Conservation (phyloP, 2,888 invertebrate genomes). For the Pachydiplax longipennis region DNA sequence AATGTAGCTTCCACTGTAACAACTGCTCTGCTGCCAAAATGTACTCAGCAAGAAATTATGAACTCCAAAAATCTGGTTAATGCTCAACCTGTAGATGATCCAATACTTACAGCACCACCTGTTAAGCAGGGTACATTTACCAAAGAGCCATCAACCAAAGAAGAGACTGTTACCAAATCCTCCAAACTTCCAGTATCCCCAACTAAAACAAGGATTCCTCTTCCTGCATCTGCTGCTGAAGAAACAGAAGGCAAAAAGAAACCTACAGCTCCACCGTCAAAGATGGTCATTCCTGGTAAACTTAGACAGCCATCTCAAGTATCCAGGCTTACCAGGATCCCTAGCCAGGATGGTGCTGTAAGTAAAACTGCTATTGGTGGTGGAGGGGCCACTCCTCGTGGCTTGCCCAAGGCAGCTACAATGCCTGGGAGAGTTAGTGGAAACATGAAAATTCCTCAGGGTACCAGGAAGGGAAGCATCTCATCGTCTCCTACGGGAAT, state of each 20-base stretch:
- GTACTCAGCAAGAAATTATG: constrained; percentile 19
- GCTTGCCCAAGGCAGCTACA: constrained; percentile 35
- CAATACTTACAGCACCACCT: constrained; percentile 60
- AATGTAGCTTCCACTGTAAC: neutral
- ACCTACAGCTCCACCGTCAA: constrained; percentile 48
- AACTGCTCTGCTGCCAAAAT: constrained; percentile 45
- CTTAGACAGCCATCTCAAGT: constrained; percentile 36
- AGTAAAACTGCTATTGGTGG: constrained; percentile 45
- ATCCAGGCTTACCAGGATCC: constrained; percentile 47
- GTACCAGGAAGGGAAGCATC: constrained; percentile 46
- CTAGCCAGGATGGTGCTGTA: constrained; percentile 44
- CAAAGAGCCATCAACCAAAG: constrained; percentile 67
- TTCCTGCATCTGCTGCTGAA: constrained; percentile 40
- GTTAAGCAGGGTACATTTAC: constrained; percentile 92
- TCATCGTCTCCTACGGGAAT: constrained; percentile 50
- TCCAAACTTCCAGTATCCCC: constrained; percentile 49
- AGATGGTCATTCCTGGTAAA: constrained; percentile 47
- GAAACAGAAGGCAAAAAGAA: constrained; percentile 49
- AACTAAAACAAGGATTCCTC: constrained; percentile 24
- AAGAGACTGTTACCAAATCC: constrained; percentile 45
- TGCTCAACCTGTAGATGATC: constrained; percentile 56
- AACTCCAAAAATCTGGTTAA: constrained; percentile 40
- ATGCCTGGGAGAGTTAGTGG: constrained; percentile 15
- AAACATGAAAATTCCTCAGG: constrained; percentile 6
- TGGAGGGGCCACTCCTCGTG: constrained; percentile 29